Evolutionary conservation across 2,797 vertebrate species (phyloP), one percentile per base, ranked within the genome.

Genomic region (Heteromormyrus szaboi): DNA sequence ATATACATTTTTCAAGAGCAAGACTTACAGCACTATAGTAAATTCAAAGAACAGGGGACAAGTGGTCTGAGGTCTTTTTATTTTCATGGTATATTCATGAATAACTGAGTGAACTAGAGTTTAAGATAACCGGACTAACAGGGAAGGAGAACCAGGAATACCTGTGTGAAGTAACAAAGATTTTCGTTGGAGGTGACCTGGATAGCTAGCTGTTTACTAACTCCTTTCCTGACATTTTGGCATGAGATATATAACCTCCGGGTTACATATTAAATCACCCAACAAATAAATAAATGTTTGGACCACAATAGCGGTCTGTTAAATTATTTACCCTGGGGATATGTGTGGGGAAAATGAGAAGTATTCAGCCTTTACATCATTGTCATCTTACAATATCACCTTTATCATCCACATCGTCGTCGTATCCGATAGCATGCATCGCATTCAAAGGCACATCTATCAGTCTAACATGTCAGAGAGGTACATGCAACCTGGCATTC

Each of bases 381-480:
- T 22, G 53, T 59, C 19, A 83, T 37, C 54, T 44, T 44, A 41
- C 17, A 56, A 59, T 62, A 46, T 8, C 29, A 41, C 85, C 33
- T 11, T 59, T 48, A 89, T 91, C 90, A 90, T 68, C 90, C 92
- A 95, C 22, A 88, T 79, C 89, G 89, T 90, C 85, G 90, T 59
- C 89, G 90, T 68, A 90, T 91, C 90, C 91, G 90, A 89, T 48
- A 90, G 90, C 93, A 93, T 93, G 93, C 93, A 93, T 91, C 19
- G 94, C 95, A 96, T 96, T 96, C 95, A 92, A 86, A 94, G 90
- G 91, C 95, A 96, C 96, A 95, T 95, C 91, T 93, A 79, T 90
- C 91, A 92, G 91, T 95, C 95, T 95, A 94, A 94, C 94, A 93
- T 92, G 93, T 93, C 89, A 92, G 90, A 93, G 91, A 91, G 88